Base-by-base conservation (phyloP, 2,113 vertebrate genomes). In the Nycticebus coucang region DNA sequence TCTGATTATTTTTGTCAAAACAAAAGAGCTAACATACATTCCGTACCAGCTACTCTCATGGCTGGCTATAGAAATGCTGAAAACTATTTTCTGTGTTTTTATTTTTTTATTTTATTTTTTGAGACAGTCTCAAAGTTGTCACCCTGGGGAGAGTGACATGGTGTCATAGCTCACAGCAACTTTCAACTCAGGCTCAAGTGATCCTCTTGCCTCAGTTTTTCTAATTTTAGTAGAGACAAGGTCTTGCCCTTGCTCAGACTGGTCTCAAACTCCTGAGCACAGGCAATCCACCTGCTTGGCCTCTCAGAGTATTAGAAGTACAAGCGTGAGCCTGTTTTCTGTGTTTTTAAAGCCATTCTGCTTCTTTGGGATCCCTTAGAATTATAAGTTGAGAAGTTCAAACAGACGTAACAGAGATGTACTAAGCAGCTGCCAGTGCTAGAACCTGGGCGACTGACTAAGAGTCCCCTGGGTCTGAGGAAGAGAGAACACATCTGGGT, bases 391-490 rank as follows among this genome's bases (percentile, higher is more conserved):
- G 45, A n/a, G n/a, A 28, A 84, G 0, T 55, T 50, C 74, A 17
- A 71, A 19, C 14, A 55, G 71, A 55, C 0, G 2, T 24, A 3
- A 13, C 33, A 35, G 62, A 33, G 2, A 1, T 0, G 0, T 4
- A 2, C 7, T 4, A 33, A 14, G 69, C 19, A 19, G 26, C 35
- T 18, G 7, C 62, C 11, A 0, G n/a, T 26, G 10, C 62, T n/a
- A 6, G 71, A 5, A 4, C 33, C 35, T 5, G 12, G 66, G 66
- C 22, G 53, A 2, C 4, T 12, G 57, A 37, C 30, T 28, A 62
- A 50, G 17, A 7, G 7, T n/a, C 35, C 68, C 15, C 30, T 10
- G 28, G n/a, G 68, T 9, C 55, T 26, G 8, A 3, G 30, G 15
- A n/a, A 5, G 33, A 88, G 75, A 28, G 41, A 13, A 1, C 57